Evolutionary conservation across 1,140 invertebrate genomes (phyloP).

Genomic region (Asobara japonica): DNA sequence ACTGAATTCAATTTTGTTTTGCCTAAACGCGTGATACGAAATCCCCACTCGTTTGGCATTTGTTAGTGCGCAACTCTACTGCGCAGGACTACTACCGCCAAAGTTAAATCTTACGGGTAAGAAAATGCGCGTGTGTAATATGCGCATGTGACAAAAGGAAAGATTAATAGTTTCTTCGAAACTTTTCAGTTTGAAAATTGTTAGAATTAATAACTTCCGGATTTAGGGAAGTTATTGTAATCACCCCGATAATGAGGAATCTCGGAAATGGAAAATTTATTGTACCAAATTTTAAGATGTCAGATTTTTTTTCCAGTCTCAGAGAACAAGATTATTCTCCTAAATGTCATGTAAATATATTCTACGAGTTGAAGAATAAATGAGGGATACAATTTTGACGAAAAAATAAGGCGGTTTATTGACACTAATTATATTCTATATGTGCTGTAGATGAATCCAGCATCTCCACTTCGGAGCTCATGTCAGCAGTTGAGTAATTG

Average conservation of each 20-base stretch:
- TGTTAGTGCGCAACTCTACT: too few species aligned
- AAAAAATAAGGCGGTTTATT: constrained; percentile 19
- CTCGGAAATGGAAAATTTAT: background rate
- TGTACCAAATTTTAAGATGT: background rate
- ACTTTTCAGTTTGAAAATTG: too few species aligned
- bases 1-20: constrained; percentile 44
- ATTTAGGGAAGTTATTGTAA: too few species aligned
- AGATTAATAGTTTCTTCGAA: too few species aligned
- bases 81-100: too few species aligned
- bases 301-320: background rate
- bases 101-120: too few species aligned
- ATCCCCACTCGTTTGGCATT: too few species aligned
- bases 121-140: too few species aligned
- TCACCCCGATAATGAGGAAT: too few species aligned
- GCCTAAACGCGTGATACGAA: too few species aligned
- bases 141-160: too few species aligned
- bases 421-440: constrained; percentile 56
- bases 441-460: constrained; percentile 62
- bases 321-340: background rate
- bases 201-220: too few species aligned
- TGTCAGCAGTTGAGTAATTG: constrained; percentile 60
- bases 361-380: background rate
- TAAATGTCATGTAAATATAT: background rate
- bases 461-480: constrained; percentile 67
- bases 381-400: background rate